A percentile compares a stretch with the other conserved stretches of the same genome.
Evolutionary conservation across 2,797 vertebrate genomes (phyloP).

Genomic region (Huso huso): DNA sequence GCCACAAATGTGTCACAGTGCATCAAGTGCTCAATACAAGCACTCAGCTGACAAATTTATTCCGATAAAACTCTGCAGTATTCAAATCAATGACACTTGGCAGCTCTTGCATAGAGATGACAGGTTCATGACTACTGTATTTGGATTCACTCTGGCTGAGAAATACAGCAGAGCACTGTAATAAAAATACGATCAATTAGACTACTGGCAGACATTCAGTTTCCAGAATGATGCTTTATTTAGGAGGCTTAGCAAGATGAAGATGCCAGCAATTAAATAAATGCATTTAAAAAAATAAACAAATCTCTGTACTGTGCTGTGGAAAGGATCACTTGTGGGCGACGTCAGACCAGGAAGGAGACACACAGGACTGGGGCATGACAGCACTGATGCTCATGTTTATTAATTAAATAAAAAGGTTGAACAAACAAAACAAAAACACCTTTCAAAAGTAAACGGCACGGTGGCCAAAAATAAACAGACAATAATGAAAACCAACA

Average conservation of each 20-base stretch:
- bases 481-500: no score
- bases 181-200: background rate
- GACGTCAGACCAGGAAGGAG: no score
- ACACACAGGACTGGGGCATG: no score
- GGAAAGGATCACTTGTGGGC: no score
- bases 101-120: background rate
- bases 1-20: no score
- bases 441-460: no score
- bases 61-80: background rate
- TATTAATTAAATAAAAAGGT: no score
- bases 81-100: background rate
- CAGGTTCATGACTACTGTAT: background rate
- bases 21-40: no score
- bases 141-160: background rate
- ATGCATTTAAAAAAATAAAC: conserved; percentile 12
- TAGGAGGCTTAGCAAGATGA: conserved; percentile 6
- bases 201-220: conserved; percentile 8
- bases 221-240: conserved; percentile 12
- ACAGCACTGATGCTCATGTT: no score
- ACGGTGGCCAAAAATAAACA: no score
- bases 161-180: background rate
- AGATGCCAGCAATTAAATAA: conserved; percentile 12
- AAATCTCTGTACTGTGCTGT: conserved; percentile 10
- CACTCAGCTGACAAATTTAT: no score
- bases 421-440: no score